These are phyloP conservation scores for Chironomus riparius DNA, from an alignment of 2,888 invertebrate genomes.

Conservation along the genomic window DNA sequence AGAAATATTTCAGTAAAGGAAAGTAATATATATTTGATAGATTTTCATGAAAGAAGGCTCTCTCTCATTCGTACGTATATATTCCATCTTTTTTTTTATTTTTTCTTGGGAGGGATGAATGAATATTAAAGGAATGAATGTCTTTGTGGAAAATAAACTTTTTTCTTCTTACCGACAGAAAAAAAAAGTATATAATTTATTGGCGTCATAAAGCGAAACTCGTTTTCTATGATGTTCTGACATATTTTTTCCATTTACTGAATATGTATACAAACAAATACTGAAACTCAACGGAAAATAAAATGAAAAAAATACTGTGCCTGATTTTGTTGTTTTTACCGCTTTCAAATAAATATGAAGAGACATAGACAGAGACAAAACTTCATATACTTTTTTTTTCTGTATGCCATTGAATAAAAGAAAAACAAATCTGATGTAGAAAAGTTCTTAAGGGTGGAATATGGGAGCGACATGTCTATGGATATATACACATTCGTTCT, in stretches of 20 bases:
- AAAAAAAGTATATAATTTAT: neutral
- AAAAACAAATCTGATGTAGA: neutral
- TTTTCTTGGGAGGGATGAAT: no score
- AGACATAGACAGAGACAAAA: no score
- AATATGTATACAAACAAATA: neutral
- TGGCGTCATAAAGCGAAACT: conserved; percentile 13
- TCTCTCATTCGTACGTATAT: no score
- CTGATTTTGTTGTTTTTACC: conserved; percentile 1
- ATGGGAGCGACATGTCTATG: neutral
- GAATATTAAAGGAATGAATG: neutral
- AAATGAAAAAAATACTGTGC: neutral
- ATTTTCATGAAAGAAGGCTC: neutral
- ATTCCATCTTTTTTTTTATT: no score
- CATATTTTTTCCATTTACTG: conserved; percentile 13
- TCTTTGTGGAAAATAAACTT: neutral
- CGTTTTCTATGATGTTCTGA: conserved; percentile 16
- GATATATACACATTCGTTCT: neutral
- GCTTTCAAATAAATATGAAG: neutral
- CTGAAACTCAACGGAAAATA: neutral
- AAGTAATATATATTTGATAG: neutral
- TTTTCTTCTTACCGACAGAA: neutral
- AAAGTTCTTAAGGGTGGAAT: neutral
- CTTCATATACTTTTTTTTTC: no score
- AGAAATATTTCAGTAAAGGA: neutral
- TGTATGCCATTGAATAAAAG: neutral